phyloP scores from a whole-genome alignment of 2,113 vertebrate species.

The Martes martes region DNA sequence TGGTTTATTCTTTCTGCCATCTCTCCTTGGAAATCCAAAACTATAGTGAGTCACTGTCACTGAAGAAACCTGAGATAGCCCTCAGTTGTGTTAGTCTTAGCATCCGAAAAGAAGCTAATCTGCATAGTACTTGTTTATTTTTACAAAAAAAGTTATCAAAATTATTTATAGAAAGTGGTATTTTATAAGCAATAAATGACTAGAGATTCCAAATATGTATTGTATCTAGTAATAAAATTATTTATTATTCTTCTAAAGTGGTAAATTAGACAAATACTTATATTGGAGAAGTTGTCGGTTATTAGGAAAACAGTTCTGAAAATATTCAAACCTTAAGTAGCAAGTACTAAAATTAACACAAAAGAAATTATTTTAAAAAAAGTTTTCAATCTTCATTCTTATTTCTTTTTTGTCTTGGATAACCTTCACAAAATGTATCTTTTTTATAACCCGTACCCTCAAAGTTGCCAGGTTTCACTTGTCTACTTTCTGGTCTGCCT shows the following conservation, averaged over 20 bases:
- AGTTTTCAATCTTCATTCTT: slow-evolving; percentile 45
- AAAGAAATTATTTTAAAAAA: slow-evolving; percentile 21
- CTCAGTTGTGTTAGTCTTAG: background rate
- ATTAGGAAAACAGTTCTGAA: slow-evolving; percentile 14
- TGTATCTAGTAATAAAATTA: slow-evolving; percentile 22
- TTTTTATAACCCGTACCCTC: slow-evolving; percentile 38
- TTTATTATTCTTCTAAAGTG: slow-evolving; percentile 26
- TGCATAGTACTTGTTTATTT: background rate
- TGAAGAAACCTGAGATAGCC: background rate
- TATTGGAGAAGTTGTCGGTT: background rate
- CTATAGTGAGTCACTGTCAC: background rate
- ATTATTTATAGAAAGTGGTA: slow-evolving; percentile 15
- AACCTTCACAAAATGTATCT: slow-evolving; percentile 42
- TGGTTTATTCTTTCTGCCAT: background rate
- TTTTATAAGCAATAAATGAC: slow-evolving; percentile 27
- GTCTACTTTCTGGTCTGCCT: slow-evolving; percentile 55
- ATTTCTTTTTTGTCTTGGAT: slow-evolving; percentile 39
- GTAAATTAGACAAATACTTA: slow-evolving; percentile 28
- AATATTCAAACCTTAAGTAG: slow-evolving; percentile 25
- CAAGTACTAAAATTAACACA: slow-evolving; percentile 29
- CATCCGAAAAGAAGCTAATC: background rate
- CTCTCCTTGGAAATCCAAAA: background rate
- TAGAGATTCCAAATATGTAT: background rate
- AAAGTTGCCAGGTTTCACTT: background rate
- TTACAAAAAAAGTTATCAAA: background rate